These are phyloP conservation scores for Siphlonurus alternatus DNA, from an alignment of 2,888 invertebrate genomes.

Conservation along the genomic window DNA sequence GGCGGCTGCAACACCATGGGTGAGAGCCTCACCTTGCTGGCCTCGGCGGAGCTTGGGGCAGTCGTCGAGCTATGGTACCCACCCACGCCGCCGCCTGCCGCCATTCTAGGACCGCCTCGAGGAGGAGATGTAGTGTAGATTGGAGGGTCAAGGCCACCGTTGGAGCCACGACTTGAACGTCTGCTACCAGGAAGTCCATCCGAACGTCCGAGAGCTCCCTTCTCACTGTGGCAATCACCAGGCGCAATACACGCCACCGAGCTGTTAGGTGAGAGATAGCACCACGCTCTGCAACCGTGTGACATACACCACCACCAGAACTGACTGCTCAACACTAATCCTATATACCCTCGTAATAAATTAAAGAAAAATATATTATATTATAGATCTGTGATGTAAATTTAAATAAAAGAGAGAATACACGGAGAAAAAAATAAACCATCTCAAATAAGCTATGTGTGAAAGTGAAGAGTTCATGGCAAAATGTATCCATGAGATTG, in stretches of 20 bases:
- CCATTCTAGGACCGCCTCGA: background rate
- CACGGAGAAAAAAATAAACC: too few species aligned
- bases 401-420: too few species aligned
- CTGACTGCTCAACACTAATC: background rate
- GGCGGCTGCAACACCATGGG: slow-evolving; percentile 3
- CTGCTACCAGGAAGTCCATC: background rate
- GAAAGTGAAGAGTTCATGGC: too few species aligned
- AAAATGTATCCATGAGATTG: too few species aligned
- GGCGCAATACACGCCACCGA: slow-evolving; percentile 4
- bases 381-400: too few species aligned
- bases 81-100: background rate
- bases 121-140: slow-evolving; percentile 1
- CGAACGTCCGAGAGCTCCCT: background rate
- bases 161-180: background rate
- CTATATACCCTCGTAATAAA: background rate
- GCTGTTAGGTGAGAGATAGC: slow-evolving; percentile 2
- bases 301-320: background rate
- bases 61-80: background rate
- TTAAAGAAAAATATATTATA: too few species aligned
- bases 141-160: background rate
- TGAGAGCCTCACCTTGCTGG: slow-evolving; percentile 1
- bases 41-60: slow-evolving; percentile 1
- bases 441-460: too few species aligned
- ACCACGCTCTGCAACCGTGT: background rate
- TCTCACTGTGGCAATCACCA: background rate